Conservation (phyloP, 2,888 invertebrate species). For the Ennomos fuscantarius region DNA sequence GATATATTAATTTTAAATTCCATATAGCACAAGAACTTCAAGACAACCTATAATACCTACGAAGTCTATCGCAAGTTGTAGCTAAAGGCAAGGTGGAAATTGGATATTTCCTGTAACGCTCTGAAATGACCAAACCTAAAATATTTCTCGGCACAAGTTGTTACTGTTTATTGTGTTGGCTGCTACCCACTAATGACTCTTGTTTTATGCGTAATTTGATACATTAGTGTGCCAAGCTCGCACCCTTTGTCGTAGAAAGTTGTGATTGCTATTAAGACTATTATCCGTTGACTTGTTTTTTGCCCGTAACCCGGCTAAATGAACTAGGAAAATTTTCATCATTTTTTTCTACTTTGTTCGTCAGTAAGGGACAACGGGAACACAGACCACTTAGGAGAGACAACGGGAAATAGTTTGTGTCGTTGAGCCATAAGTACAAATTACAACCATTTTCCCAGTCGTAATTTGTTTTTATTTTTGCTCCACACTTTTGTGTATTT, state of each 20-base stretch:
- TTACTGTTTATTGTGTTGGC: conserved; percentile 32
- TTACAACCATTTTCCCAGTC: too few relatives aligned
- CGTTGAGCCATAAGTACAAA: too few relatives aligned
- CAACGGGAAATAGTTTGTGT: too few relatives aligned
- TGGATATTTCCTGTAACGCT: conserved; percentile 23
- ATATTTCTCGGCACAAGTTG: conserved; percentile 25
- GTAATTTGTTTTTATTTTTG: too few relatives aligned
- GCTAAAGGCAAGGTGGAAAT: conserved; percentile 11
- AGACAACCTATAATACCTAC: conserved; percentile 5
- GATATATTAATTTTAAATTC: too few relatives aligned
- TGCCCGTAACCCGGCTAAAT: too few relatives aligned
- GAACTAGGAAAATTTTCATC: too few relatives aligned
- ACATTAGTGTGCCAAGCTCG: conserved; percentile 24
- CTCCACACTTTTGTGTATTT: too few relatives aligned
- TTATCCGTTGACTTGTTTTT: conserved; percentile 4
- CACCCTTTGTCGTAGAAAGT: conserved; percentile 30
- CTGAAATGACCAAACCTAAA: conserved; percentile 19
- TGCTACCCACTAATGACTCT: conserved; percentile 34
- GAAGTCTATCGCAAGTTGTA: conserved; percentile 5
- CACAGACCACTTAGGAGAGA: too few relatives aligned
- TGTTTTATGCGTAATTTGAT: conserved; percentile 38
- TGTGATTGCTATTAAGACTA: conserved; percentile 19
- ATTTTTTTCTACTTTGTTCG: too few relatives aligned
- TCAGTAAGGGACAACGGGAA: too few relatives aligned
- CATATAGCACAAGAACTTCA: too few relatives aligned